Percentiles rank a stretch among this genome's conserved stretches.
Evolutionary conservation across 1,140 invertebrate species (phyloP).

Genomic region (Lepidurus packardi): DNA sequence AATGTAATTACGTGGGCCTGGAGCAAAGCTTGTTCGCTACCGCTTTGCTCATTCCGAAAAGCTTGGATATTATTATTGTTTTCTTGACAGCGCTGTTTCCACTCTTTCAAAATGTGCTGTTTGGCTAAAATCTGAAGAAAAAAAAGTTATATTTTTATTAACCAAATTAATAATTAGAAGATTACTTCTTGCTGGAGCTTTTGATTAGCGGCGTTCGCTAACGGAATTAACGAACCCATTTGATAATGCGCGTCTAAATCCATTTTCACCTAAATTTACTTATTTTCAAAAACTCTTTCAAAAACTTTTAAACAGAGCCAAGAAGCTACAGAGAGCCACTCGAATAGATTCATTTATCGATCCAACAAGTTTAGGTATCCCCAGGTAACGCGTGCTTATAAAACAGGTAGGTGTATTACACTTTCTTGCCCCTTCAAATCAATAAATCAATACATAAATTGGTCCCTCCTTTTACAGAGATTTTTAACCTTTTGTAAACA

Average conservation of each 20-base stretch:
- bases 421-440: no score
- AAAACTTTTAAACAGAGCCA: no score
- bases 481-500: no score
- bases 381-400: no score
- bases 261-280: background rate
- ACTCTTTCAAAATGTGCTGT: background rate
- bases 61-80: background rate
- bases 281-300: no score
- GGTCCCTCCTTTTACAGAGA: no score
- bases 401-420: no score
- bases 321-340: no score
- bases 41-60: background rate
- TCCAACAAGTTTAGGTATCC: no score
- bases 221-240: background rate
- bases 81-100: conserved; percentile 8
- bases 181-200: background rate
- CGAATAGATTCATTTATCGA: no score
- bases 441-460: no score
- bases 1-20: background rate
- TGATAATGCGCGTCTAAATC: background rate
- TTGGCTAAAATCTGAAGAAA: background rate
- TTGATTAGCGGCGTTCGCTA: background rate
- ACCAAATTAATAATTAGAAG: background rate
- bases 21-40: background rate
- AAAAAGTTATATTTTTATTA: background rate